These are phyloP conservation scores for Oryzias woworae DNA, from an alignment of 2,113 vertebrate genomes.

Conservation along the genomic window DNA sequence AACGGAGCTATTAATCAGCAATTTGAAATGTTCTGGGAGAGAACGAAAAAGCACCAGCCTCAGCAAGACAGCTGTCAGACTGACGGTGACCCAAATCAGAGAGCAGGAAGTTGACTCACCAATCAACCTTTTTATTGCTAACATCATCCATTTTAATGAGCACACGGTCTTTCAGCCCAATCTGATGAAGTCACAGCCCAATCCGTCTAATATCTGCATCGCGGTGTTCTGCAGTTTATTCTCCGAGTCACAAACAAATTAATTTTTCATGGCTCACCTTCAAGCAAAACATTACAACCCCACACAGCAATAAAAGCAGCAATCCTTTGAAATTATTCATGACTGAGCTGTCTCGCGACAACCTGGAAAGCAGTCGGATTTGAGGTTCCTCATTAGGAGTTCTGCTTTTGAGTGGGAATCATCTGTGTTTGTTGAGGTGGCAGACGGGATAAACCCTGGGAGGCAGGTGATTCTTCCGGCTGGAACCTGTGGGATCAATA, in stretches of 20 bases:
- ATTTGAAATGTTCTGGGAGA: slow-evolving; percentile 64
- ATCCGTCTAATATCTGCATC: background rate
- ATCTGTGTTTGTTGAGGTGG: slow-evolving; percentile 7
- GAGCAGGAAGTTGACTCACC: slow-evolving; percentile 35
- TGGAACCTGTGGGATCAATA: slow-evolving; percentile 48
- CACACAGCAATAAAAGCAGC: slow-evolving; percentile 8
- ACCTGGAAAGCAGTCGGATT: slow-evolving; percentile 25
- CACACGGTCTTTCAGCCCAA: too few relatives aligned
- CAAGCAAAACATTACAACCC: background rate
- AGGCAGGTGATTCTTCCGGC: slow-evolving; percentile 33
- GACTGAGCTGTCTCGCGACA: slow-evolving; percentile 20
- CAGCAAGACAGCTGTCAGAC: slow-evolving; percentile 50
- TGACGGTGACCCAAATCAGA: slow-evolving; percentile 49
- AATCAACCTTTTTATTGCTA: slow-evolving; percentile 46
- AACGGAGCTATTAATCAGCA: slow-evolving; percentile 67
- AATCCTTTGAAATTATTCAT: slow-evolving; percentile 19
- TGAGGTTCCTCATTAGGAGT: slow-evolving; percentile 7
- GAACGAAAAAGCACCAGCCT: slow-evolving; percentile 66
- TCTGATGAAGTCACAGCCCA: slow-evolving; percentile 3
- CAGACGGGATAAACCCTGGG: slow-evolving; percentile 23
- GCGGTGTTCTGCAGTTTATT: background rate
- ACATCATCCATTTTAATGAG: slow-evolving; percentile 34
- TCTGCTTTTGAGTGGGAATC: slow-evolving; percentile 19
- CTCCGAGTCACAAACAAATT: background rate
- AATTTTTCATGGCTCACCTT: slow-evolving; percentile 8